Base-by-base conservation (phyloP, 2,888 invertebrate genomes). In the Actias luna region DNA sequence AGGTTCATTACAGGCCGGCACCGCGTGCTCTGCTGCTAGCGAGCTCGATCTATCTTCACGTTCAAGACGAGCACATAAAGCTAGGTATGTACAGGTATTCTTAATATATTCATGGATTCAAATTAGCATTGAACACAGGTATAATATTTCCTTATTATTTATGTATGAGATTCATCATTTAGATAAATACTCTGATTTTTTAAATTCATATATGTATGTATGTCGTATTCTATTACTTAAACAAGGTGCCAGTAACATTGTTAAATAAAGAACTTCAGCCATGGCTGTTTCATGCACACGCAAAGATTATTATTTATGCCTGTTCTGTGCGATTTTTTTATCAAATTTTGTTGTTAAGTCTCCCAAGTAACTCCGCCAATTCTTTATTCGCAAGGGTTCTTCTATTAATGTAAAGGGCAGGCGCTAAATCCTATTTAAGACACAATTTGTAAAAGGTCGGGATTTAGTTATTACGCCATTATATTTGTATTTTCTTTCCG, bases 41-140 rank as follows among this genome's bases (percentile, higher is more conserved):
- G 96, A 96, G 86, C 93, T 96, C 76, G 96, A 97, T 88, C 94
- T 97, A 74, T 95, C 96, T 76, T 94, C 94, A 83, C 95, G 95
- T 81, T 94, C 95, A 64, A 91, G 94, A 76, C 93, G 95, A 75
- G 94, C 94, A 79, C 95, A 95, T 84, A 93, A 89, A 80, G 90
- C 92, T 69, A 87, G 92, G 91, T 92, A 67, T 67, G 39, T 36
- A 39, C 25, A 50, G 36, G 14, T 25, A 42, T n/a, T n/a, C n/a
- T n/a, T n/a, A n/a, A n/a, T n/a, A n/a, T n/a, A n/a, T n/a, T n/a
- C n/a, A n/a, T n/a, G n/a, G n/a, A 57, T n/a, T 10, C 18, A 16
- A 8, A 16, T 60, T 62, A 35, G 18, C 5, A 33, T 2, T 42
- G 5, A 39, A 25, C 8, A 33, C 5, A 33, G 33, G 5, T 7